A percentile compares a stretch with the other conserved stretches of the same genome.
These are phyloP conservation scores for Pantherophis alleghaniensis DNA, from an alignment of 2,797 vertebrate genomes.

Conservation along the genomic window DNA sequence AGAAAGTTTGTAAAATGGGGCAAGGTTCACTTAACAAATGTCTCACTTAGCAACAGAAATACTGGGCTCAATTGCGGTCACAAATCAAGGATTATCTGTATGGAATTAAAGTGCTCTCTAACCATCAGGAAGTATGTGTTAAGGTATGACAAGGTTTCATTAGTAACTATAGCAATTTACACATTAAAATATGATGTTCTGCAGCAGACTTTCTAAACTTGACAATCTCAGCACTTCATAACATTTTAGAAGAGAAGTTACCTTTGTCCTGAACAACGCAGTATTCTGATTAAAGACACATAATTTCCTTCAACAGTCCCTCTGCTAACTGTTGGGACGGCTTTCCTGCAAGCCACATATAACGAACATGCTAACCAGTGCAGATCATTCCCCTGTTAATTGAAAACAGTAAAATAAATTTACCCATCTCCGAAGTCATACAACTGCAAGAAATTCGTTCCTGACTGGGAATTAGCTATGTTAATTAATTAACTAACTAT, in stretches of 20 bases:
- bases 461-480: neutral
- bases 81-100: neutral
- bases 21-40: neutral
- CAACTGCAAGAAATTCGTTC: neutral
- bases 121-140: no score
- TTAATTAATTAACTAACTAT: neutral
- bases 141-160: neutral
- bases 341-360: conserved; percentile 90
- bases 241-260: conserved; percentile 53
- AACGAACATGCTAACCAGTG: conserved; percentile 93
- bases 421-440: neutral
- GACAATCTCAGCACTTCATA: accelerated
- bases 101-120: neutral
- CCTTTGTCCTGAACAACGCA: conserved; percentile 90
- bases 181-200: neutral
- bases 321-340: conserved; percentile 86
- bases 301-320: conserved; percentile 91
- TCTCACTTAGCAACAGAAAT: neutral
- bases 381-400: conserved; percentile 85
- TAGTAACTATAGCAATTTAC: neutral
- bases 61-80: neutral
- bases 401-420: conserved; percentile 15
- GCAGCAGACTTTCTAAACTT: neutral
- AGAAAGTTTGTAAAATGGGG: neutral
- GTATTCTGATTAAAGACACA: conserved; percentile 89